Conservation (phyloP, 2,113 vertebrate species). For the Accipiter virgatus region DNA sequence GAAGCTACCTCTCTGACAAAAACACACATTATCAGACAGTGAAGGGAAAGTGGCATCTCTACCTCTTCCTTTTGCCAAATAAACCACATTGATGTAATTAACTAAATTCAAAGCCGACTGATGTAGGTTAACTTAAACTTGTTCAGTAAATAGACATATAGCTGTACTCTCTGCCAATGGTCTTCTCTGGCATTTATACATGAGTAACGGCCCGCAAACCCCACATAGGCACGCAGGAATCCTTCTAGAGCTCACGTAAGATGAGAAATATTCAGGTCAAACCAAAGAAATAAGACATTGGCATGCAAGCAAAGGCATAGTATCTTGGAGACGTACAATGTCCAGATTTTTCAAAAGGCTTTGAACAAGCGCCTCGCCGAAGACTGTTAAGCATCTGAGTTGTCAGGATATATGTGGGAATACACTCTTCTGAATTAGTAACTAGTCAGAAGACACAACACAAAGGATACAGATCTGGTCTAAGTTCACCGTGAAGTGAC, state of each 20-base stretch:
- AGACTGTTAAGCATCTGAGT: neutral
- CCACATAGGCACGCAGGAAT: neutral
- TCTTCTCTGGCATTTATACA: neutral
- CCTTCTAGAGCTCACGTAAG: neutral
- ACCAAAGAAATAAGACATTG: neutral
- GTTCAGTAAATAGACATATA: neutral
- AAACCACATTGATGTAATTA: neutral
- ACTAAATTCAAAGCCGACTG: neutral
- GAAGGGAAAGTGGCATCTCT: neutral
- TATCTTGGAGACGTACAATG: neutral
- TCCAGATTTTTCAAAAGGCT: slow-evolving; percentile 1
- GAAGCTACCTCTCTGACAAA: neutral
- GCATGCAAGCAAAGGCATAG: neutral
- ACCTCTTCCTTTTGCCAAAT: neutral
- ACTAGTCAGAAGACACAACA: neutral
- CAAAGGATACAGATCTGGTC: neutral
- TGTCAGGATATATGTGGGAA: neutral
- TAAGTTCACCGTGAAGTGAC: neutral
- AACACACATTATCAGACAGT: neutral
- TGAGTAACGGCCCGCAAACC: neutral
- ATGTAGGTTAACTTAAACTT: neutral
- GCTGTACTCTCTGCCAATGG: neutral
- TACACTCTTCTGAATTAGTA: neutral
- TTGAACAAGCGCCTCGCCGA: neutral
- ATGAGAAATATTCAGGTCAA: neutral